Conservation (phyloP, 2,888 invertebrate genomes). For the Fragum sueziense region DNA sequence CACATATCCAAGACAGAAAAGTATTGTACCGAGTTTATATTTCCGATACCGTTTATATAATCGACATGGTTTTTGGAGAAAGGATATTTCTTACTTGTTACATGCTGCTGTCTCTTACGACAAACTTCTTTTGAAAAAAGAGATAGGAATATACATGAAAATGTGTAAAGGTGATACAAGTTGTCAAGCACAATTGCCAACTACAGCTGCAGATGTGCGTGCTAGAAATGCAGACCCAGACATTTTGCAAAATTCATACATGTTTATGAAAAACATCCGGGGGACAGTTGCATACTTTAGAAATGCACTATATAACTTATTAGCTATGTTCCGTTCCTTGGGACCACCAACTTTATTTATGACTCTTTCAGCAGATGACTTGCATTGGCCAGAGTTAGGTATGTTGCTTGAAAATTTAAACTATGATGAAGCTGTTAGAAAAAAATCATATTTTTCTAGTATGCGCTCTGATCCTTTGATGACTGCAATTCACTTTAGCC, state of each 20-base stretch:
- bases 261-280: slow-evolving; percentile 61
- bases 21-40: slow-evolving; percentile 34
- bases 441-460: slow-evolving; percentile 14
- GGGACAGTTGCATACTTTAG: slow-evolving; percentile 57
- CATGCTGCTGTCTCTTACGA: slow-evolving; percentile 41
- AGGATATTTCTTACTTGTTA: slow-evolving; percentile 45
- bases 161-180: not conserved
- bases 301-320: slow-evolving; percentile 42
- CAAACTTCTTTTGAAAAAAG: slow-evolving; percentile 22
- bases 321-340: slow-evolving; percentile 46
- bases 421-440: slow-evolving; percentile 25
- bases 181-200: not conserved
- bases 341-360: slow-evolving; percentile 53
- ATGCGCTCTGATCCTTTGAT: slow-evolving; percentile 43
- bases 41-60: slow-evolving; percentile 45
- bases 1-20: not conserved
- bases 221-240: slow-evolving; percentile 12
- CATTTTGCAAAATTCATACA: slow-evolving; percentile 50
- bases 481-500: slow-evolving; percentile 50
- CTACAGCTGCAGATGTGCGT: slow-evolving; percentile 11
- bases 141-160: slow-evolving; percentile 44
- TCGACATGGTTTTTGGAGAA: slow-evolving; percentile 20
- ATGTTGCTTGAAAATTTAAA: slow-evolving; percentile 39
- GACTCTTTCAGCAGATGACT: slow-evolving; percentile 60
- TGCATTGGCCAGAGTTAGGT: too few relatives aligned